These are phyloP conservation scores for Carpatolechia fugitivella DNA, from an alignment of 2,888 invertebrate genomes.

Conservation along the genomic window DNA sequence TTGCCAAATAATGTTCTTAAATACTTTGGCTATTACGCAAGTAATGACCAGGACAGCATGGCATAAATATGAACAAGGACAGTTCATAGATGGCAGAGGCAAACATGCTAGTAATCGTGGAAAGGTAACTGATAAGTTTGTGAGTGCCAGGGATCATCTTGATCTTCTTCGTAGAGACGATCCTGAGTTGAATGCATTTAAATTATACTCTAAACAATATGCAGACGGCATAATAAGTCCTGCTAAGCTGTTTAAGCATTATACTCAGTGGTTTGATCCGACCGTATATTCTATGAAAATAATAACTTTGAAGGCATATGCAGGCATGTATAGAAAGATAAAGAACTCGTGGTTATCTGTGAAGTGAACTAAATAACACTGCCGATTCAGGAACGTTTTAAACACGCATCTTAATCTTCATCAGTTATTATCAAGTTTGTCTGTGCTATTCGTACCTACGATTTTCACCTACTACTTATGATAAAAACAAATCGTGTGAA, in stretches of 20 bases:
- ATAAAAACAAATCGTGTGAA: too few relatives aligned
- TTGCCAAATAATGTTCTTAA: neutral
- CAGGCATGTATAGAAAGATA: neutral
- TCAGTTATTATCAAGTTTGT: too few relatives aligned
- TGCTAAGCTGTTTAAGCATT: neutral
- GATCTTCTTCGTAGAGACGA: neutral
- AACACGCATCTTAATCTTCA: too few relatives aligned
- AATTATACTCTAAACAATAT: neutral
- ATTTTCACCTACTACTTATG: too few relatives aligned
- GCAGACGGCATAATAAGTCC: neutral
- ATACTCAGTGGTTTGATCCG: neutral
- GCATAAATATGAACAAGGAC: neutral
- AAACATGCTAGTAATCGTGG: too few relatives aligned
- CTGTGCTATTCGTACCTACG: too few relatives aligned
- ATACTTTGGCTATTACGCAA: neutral
- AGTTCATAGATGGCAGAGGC: neutral
- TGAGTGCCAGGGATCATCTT: neutral
- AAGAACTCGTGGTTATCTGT: too few relatives aligned
- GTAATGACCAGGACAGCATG: neutral
- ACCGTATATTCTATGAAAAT: neutral
- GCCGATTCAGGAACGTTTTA: too few relatives aligned
- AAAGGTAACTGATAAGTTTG: neutral
- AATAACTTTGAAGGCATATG: neutral
- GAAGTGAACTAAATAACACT: too few relatives aligned
- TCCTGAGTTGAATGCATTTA: neutral